Conservation (phyloP, 2,797 vertebrate genomes). For the Ataeniobius toweri region DNA sequence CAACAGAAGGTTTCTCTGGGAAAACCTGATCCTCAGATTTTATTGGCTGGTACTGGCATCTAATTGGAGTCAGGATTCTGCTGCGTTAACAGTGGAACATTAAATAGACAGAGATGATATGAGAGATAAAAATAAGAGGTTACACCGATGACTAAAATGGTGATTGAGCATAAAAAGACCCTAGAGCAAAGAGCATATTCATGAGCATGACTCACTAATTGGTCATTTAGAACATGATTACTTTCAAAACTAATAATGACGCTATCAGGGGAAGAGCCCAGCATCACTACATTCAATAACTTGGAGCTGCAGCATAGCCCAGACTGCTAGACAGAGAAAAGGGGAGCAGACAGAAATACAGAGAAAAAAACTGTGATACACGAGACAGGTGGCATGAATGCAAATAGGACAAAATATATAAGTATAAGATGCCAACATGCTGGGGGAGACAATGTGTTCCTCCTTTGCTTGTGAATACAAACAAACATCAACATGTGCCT, state of each 20-base stretch:
- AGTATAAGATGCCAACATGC: background rate
- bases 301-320: constrained; percentile 20
- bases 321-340: constrained; percentile 15
- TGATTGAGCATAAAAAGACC: constrained; percentile 38
- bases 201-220: constrained; percentile 45
- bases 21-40: constrained; percentile 54
- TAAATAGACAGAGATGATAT: constrained; percentile 36
- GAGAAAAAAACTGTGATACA: background rate
- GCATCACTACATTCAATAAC: constrained; percentile 17
- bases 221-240: constrained; percentile 40
- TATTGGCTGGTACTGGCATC: constrained; percentile 36
- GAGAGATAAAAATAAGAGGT: constrained; percentile 14
- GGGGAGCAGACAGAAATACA: constrained; percentile 1
- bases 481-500: background rate
- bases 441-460: background rate
- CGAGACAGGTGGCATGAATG: constrained; percentile 12
- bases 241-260: constrained; percentile 32
- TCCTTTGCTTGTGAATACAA: constrained; percentile 7
- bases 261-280: constrained; percentile 12
- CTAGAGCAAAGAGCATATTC: constrained; percentile 18
- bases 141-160: constrained; percentile 8
- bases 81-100: constrained; percentile 33
- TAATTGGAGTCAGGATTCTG: constrained; percentile 36
- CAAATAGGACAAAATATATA: constrained; percentile 18
- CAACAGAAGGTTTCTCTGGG: constrained; percentile 50